These are phyloP conservation scores for Heteromyza rotundicornis DNA, from an alignment of 2,888 invertebrate species.

Conservation along the genomic window DNA sequence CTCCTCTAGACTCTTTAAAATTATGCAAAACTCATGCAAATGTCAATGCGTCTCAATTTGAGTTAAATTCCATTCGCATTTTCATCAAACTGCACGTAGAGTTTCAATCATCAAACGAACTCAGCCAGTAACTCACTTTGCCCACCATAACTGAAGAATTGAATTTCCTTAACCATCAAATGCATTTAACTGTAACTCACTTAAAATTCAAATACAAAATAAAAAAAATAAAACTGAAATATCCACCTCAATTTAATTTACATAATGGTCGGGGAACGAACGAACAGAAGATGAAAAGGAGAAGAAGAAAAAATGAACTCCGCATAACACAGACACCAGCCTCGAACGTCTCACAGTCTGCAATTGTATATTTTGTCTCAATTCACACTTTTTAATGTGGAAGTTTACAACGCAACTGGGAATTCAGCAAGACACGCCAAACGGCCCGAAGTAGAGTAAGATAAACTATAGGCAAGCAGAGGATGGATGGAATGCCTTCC, in stretches of 20 bases:
- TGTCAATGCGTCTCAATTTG: too few relatives aligned
- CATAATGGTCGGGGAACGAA: slow-evolving; percentile 55
- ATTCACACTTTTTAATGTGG: slow-evolving; percentile 55
- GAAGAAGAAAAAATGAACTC: background rate
- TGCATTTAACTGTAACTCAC: background rate
- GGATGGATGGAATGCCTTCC: background rate
- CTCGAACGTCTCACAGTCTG: slow-evolving; percentile 28
- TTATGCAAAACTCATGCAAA: too few relatives aligned
- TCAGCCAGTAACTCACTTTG: too few relatives aligned
- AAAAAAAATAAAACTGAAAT: slow-evolving; percentile 31
- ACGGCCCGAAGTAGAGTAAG: background rate
- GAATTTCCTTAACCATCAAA: background rate
- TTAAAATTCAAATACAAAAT: slow-evolving; percentile 1
- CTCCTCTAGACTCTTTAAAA: too few relatives aligned
- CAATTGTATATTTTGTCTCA: slow-evolving; percentile 16
- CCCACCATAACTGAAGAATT: too few relatives aligned
- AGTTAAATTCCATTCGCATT: too few relatives aligned
- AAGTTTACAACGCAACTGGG: slow-evolving; percentile 55
- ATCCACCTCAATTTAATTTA: slow-evolving; percentile 54
- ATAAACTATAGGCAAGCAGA: background rate
- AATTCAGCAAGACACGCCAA: slow-evolving; percentile 36
- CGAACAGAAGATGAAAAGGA: slow-evolving; percentile 31
- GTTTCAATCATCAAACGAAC: too few relatives aligned
- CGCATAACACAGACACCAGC: slow-evolving; percentile 10
- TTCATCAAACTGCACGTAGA: too few relatives aligned